Percentiles rank a stretch among this genome's conserved stretches.
Conservation (phyloP, 2,888 invertebrate species). For the Ichneumon xanthorius region DNA sequence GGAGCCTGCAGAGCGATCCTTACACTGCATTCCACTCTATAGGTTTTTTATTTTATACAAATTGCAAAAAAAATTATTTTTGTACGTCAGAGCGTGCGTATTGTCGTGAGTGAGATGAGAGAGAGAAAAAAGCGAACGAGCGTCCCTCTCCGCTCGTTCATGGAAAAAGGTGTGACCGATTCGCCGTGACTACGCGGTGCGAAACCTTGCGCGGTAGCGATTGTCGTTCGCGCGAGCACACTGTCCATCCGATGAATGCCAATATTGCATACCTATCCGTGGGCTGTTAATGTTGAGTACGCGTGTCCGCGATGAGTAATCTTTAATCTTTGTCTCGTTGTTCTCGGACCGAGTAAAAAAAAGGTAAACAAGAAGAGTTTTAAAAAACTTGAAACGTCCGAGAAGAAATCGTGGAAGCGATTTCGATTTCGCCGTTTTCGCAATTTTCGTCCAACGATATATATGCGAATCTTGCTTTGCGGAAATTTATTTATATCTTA, state of each 20-base stretch:
- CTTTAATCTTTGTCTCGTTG: not conserved
- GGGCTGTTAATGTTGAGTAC: not conserved
- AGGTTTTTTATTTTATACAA: not conserved
- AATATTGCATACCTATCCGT: slow-evolving; percentile 18
- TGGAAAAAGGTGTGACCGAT: slow-evolving; percentile 63
- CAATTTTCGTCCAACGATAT: not conserved
- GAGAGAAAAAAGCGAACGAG: slow-evolving; percentile 18
- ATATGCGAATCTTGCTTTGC: not conserved
- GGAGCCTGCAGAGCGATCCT: not conserved
- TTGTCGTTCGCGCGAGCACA: slow-evolving; percentile 12
- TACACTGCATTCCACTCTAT: not conserved
- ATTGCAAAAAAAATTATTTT: not conserved
- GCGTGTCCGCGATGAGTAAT: slow-evolving; percentile 37
- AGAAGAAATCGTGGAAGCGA: slow-evolving; percentile 25
- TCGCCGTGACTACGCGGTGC: slow-evolving; percentile 39
- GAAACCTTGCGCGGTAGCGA: slow-evolving; percentile 26
- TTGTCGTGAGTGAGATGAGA: slow-evolving; percentile 19
- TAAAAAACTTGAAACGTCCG: not conserved
- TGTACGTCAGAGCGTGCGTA: not conserved
- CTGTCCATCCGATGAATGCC: slow-evolving; percentile 40
- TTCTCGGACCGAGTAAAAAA: not conserved
- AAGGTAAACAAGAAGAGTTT: no score
- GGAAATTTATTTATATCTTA: no score
- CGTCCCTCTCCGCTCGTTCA: slow-evolving; percentile 36
- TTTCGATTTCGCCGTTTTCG: not conserved